These are phyloP conservation scores for Sebastes schlegelii DNA, from an alignment of 2,113 vertebrate species.

Conservation along the genomic window DNA sequence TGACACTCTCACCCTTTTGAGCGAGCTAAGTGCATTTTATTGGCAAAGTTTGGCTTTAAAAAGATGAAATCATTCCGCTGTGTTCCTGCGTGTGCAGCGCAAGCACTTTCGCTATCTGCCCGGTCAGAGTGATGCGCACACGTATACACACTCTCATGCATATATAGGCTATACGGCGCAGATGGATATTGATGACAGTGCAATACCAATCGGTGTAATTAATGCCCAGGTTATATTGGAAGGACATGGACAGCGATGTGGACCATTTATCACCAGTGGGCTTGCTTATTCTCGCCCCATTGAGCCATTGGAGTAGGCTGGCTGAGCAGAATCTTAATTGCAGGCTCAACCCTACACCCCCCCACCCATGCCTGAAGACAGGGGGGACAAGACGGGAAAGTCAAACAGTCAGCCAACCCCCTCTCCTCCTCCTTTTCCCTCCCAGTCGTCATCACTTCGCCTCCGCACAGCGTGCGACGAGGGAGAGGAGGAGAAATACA, in stretches of 20 bases:
- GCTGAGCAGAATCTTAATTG: conserved; percentile 82
- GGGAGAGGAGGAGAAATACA: conserved; percentile 11
- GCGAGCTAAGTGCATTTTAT: conserved; percentile 40
- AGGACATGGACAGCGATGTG: conserved; percentile 74
- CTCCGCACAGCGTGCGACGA: conserved; percentile 9
- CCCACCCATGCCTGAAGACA: conserved; percentile 43
- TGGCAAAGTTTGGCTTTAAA: conserved; percentile 43
- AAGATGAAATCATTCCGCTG: conserved; percentile 46
- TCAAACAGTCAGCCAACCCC: conserved; percentile 51
- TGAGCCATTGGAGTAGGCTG: conserved; percentile 75
- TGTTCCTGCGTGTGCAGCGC: not conserved
- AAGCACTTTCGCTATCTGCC: conserved; percentile 25
- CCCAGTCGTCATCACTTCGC: conserved; percentile 47
- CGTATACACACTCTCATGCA: not conserved
- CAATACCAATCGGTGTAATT: conserved; percentile 84
- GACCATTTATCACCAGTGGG: conserved; percentile 81
- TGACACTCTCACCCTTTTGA: conserved; percentile 12
- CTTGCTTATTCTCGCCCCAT: conserved; percentile 77
- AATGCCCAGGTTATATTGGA: conserved; percentile 82
- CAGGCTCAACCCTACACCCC: conserved; percentile 43
- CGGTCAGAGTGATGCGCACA: conserved; percentile 26
- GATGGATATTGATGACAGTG: conserved; percentile 81
- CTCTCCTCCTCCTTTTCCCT: conserved; percentile 22
- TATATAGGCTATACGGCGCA: conserved; percentile 32
- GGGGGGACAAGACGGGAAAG: conserved; percentile 62